Conservation (phyloP, 2,888 invertebrate species). For the Tenthredo scrophulariae region DNA sequence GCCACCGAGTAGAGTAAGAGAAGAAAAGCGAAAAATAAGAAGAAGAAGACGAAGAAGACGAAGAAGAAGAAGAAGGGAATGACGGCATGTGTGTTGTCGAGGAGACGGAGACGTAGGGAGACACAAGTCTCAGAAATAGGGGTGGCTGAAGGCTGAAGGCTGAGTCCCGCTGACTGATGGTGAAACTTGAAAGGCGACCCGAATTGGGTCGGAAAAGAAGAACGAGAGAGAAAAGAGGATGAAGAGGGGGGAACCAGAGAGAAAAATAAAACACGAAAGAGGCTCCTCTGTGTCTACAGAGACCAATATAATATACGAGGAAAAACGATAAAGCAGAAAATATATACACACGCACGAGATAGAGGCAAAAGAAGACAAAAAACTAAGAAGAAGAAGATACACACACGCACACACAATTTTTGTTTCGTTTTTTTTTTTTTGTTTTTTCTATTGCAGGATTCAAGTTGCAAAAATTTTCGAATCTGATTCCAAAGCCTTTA, state of each 20-base stretch:
- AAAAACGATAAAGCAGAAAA: constrained; percentile 60
- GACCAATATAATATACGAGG: constrained; percentile 64
- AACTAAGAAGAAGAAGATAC: neutral
- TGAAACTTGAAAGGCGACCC: constrained; percentile 66
- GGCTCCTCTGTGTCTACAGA: constrained; percentile 60
- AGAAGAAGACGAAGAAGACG: neutral
- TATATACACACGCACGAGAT: constrained; percentile 42
- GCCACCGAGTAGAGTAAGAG: constrained; percentile 43
- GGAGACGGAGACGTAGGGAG: constrained; percentile 42
- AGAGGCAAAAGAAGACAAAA: too few relatives aligned
- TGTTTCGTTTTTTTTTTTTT: too few relatives aligned
- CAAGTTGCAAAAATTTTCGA: too few relatives aligned
- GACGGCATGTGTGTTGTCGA: constrained; percentile 59
- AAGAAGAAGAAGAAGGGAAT: constrained; percentile 53
- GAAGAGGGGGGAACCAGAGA: constrained; percentile 24
- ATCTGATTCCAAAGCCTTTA: too few relatives aligned
- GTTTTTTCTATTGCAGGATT: neutral
- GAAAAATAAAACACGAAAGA: constrained; percentile 53
- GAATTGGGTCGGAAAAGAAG: constrained; percentile 66
- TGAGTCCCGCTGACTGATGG: constrained; percentile 67
- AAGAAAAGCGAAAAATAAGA: neutral
- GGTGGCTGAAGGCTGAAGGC: constrained; percentile 57
- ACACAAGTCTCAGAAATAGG: constrained; percentile 8
- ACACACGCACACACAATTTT: too few relatives aligned
- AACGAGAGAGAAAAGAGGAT: constrained; percentile 38